A percentile compares a stretch with the other conserved stretches of the same genome.
Evolutionary conservation across 1,140 invertebrate species (phyloP).

Genomic region (Cotesia vestalis): DNA sequence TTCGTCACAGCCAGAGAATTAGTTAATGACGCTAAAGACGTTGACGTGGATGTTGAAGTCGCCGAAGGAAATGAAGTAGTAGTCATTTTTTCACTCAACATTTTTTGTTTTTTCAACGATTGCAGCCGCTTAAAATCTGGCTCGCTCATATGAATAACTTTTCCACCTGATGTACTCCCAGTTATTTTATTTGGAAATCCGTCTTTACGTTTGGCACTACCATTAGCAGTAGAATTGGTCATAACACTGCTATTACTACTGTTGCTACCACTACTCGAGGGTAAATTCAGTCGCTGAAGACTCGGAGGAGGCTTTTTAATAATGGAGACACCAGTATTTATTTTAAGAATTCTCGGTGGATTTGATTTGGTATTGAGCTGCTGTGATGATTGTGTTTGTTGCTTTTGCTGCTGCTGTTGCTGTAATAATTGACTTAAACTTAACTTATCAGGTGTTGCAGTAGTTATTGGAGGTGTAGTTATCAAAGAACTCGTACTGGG

Average conservation of each 20-base stretch:
- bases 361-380: conserved; percentile 37
- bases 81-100: conserved; percentile 54
- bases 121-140: conserved; percentile 56
- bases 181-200: conserved; percentile 35
- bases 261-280: conserved; percentile 42
- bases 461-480: conserved; percentile 13
- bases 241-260: conserved; percentile 39
- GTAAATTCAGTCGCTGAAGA: conserved; percentile 54
- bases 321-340: conserved; percentile 60
- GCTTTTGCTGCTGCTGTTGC: no score
- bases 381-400: not conserved
- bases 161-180: conserved; percentile 48
- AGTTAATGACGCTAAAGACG: conserved; percentile 10
- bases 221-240: conserved; percentile 33
- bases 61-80: no score
- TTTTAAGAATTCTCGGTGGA: conserved; percentile 45
- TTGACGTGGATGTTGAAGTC: no score
- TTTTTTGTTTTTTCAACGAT: conserved; percentile 58
- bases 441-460: conserved; percentile 21
- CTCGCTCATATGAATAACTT: conserved; percentile 59
- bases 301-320: conserved; percentile 63
- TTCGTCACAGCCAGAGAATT: conserved; percentile 13
- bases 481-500: conserved; percentile 32
- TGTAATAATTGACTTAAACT: no score
- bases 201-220: conserved; percentile 51